Evolutionary conservation across 2,113 vertebrate genomes (phyloP).

Genomic region (Daphoenositta chrysoptera): DNA sequence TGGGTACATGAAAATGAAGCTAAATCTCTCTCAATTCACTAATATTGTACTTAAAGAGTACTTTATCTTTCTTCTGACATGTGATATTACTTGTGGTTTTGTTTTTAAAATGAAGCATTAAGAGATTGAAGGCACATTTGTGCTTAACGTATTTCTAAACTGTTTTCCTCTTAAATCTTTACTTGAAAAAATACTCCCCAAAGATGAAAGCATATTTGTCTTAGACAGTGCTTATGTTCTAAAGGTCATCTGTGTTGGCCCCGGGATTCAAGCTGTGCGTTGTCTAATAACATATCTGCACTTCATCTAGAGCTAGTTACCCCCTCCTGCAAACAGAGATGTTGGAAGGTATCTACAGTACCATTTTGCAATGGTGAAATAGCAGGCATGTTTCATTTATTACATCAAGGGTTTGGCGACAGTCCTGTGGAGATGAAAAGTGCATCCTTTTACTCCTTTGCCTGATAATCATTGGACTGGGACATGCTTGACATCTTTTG

Average conservation of each 20-base stretch:
- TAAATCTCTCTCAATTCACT: not conserved
- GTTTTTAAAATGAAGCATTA: slow-evolving; percentile 37
- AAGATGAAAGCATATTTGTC: slow-evolving; percentile 65
- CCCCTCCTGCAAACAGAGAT: slow-evolving; percentile 61
- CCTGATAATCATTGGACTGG: slow-evolving; percentile 34
- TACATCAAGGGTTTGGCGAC: slow-evolving; percentile 37
- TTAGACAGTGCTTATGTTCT: slow-evolving; percentile 58
- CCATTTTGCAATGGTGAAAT: slow-evolving; percentile 53
- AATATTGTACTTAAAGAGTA: not conserved
- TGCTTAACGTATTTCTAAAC: slow-evolving; percentile 51
- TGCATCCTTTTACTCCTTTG: slow-evolving; percentile 56
- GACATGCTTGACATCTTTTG: slow-evolving; percentile 30
- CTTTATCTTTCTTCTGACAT: slow-evolving; percentile 29
- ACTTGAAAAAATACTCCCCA: slow-evolving; percentile 50
- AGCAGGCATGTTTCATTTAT: slow-evolving; percentile 67
- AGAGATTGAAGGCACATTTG: slow-evolving; percentile 34
- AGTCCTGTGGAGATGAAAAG: slow-evolving; percentile 66
- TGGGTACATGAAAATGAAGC: not conserved
- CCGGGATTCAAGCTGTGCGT: slow-evolving; percentile 62
- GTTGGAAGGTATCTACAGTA: slow-evolving; percentile 58
- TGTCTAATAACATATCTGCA: slow-evolving; percentile 71
- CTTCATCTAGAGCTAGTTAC: slow-evolving; percentile 65
- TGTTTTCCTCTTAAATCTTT: slow-evolving; percentile 61
- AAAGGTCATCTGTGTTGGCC: slow-evolving; percentile 63
- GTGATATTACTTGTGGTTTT: slow-evolving; percentile 33